phyloP scores from a whole-genome alignment of 2,888 invertebrate genomes.

The Melangyna quadrimaculata region DNA sequence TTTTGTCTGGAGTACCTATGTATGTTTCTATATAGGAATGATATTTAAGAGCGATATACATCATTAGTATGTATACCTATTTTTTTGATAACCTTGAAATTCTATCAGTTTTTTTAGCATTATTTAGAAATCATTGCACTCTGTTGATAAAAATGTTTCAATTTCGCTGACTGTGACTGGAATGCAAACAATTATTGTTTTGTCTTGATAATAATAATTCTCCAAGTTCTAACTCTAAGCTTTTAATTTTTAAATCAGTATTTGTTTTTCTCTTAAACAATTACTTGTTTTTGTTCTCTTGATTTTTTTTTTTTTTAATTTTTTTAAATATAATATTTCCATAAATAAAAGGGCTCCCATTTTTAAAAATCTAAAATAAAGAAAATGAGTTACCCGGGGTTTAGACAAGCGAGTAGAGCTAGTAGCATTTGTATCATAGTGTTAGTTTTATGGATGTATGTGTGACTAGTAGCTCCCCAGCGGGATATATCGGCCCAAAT shows the following conservation, averaged over 20 bases:
- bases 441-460: no score
- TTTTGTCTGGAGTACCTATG: not conserved
- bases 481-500: no score
- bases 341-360: not conserved
- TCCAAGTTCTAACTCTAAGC: not conserved
- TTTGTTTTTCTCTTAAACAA: not conserved
- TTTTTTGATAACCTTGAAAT: slow-evolving; percentile 2
- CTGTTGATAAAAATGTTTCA: not conserved
- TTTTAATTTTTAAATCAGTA: not conserved
- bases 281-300: not conserved
- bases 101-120: slow-evolving; percentile 1
- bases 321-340: not conserved
- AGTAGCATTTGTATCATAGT: no score
- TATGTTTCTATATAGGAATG: no score
- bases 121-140: slow-evolving; percentile 23
- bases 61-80: no score
- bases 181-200: not conserved
- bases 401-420: no score
- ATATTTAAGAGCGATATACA: not conserved
- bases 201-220: not conserved
- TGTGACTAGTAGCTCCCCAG: no score
- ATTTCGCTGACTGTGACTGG: not conserved
- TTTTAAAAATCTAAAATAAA: not conserved
- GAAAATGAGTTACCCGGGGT: no score
- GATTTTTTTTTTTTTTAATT: not conserved